Percentiles rank a stretch among this genome's conserved stretches.
Evolutionary conservation across 2,113 vertebrate species (phyloP).

Genomic region (Microcebus griseorufus): DNA sequence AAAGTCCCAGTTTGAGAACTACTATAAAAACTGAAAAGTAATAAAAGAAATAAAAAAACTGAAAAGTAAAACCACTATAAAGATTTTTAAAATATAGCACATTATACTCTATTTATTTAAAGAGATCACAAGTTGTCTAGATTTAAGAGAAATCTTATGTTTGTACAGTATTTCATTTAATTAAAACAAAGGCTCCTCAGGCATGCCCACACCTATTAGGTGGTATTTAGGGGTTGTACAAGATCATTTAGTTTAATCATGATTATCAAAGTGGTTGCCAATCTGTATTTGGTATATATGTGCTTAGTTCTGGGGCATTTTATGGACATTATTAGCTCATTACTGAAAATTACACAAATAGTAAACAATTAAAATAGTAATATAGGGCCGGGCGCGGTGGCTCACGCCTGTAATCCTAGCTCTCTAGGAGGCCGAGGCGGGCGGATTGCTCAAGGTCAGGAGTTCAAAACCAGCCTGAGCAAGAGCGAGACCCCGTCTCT

Average conservation of each 20-base stretch:
- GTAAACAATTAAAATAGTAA: background rate
- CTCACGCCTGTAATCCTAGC: too few species aligned
- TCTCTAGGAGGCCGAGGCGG: too few species aligned
- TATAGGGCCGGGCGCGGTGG: background rate
- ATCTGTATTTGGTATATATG: background rate
- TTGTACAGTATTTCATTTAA: background rate
- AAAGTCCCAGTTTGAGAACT: background rate
- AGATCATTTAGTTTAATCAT: slow-evolving; percentile 3
- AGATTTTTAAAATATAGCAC: background rate
- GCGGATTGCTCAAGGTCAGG: too few species aligned
- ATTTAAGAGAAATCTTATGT: slow-evolving; percentile 23
- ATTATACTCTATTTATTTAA: background rate
- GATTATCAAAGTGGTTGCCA: background rate
- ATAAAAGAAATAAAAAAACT: background rate
- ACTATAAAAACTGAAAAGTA: background rate
- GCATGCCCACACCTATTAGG: background rate
- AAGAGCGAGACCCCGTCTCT: too few species aligned
- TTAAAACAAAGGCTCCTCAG: background rate
- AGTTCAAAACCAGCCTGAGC: too few species aligned
- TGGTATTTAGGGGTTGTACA: background rate
- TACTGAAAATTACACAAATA: background rate
- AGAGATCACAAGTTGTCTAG: background rate
- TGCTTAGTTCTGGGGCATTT: background rate
- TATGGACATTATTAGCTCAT: background rate
- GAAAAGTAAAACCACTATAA: background rate